Evolutionary conservation across 2,797 vertebrate species (phyloP).

Genomic region (Rhincodon typus): DNA sequence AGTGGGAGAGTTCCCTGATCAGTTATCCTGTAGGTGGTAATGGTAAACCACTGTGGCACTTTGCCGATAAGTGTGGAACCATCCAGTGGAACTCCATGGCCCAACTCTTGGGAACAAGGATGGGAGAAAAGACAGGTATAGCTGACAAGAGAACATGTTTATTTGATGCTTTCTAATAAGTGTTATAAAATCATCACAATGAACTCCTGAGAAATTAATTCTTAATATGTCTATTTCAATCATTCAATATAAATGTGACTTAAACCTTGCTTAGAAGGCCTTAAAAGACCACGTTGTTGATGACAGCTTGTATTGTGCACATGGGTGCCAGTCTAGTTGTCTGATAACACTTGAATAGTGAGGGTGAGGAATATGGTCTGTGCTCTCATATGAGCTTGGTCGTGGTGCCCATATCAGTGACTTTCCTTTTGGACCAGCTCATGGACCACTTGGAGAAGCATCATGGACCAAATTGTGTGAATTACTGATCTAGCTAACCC

Average conservation of each 20-base stretch:
- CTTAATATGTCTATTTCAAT: background rate
- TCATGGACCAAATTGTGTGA: background rate
- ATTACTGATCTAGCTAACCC: background rate
- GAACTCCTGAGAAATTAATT: background rate
- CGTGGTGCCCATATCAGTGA: background rate
- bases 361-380: background rate
- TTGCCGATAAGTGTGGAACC: too few species aligned
- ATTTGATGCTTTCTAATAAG: background rate
- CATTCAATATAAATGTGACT: background rate
- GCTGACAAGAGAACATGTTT: background rate
- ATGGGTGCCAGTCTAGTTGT: background rate
- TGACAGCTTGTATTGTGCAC: background rate
- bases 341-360: background rate
- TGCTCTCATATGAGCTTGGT: background rate
- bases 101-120: too few species aligned
- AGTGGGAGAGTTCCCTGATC: too few species aligned
- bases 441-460: background rate
- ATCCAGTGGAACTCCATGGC: too few species aligned
- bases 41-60: too few species aligned
- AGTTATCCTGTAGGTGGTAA: too few species aligned
- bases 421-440: background rate
- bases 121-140: too few species aligned
- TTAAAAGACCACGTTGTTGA: background rate
- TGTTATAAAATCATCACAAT: background rate
- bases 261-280: background rate